phyloP scores from a whole-genome alignment of 2,797 vertebrate genomes.

The Xenopus petersii region DNA sequence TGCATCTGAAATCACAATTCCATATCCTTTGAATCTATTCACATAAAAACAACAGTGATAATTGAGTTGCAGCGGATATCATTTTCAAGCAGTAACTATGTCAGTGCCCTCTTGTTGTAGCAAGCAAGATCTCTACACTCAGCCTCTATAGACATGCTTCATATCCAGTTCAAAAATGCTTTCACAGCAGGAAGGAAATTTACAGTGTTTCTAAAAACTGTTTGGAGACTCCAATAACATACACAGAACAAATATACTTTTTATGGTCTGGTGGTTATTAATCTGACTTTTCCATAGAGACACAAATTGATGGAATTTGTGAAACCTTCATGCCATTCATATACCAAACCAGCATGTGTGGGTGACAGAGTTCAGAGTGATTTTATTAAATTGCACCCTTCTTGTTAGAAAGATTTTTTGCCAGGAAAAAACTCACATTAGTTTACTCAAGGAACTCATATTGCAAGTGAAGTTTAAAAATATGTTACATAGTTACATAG shows the following conservation, averaged over 20 bases:
- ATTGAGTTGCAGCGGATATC: slow-evolving; percentile 63
- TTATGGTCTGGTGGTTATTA: slow-evolving; percentile 57
- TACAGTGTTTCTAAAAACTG: slow-evolving; percentile 56
- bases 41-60: slow-evolving; percentile 52
- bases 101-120: slow-evolving; percentile 57
- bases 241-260: slow-evolving; percentile 57
- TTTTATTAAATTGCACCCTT: slow-evolving; percentile 41
- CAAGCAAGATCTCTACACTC: slow-evolving; percentile 58
- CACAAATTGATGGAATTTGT: slow-evolving; percentile 53
- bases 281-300: slow-evolving; percentile 28
- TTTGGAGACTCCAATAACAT: slow-evolving; percentile 54
- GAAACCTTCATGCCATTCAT: slow-evolving; percentile 49
- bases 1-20: slow-evolving; percentile 24
- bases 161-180: slow-evolving; percentile 62
- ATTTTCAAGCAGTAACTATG: slow-evolving; percentile 55
- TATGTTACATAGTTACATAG: too few species aligned
- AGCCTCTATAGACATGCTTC: slow-evolving; percentile 53
- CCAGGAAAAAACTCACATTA: background rate
- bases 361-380: slow-evolving; percentile 28
- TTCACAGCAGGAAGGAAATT: slow-evolving; percentile 57
- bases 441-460: too few species aligned
- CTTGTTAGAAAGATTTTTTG: too few species aligned
- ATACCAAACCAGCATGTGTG: slow-evolving; percentile 40
- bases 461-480: too few species aligned
- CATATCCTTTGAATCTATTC: background rate